A percentile compares a stretch with the other conserved stretches of the same genome.
These are phyloP conservation scores for Crocallis elinguaria DNA, from an alignment of 2,888 invertebrate genomes.

Conservation along the genomic window DNA sequence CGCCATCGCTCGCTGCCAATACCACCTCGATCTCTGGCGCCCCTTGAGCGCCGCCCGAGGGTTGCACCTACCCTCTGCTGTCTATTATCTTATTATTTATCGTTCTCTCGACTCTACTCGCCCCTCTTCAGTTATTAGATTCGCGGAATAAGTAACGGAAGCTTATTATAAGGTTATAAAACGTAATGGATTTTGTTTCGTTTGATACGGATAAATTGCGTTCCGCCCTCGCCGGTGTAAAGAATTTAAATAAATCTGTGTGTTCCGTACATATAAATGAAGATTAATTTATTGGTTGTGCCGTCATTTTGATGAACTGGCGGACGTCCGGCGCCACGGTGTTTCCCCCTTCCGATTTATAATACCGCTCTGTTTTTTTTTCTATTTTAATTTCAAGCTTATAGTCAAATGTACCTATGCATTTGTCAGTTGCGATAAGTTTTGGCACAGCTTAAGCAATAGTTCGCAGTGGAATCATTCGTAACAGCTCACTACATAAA, in stretches of 20 bases:
- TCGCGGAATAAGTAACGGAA: constrained; percentile 38
- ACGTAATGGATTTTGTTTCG: constrained; percentile 35
- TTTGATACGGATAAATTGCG: constrained; percentile 25
- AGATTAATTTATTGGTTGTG: constrained; percentile 15
- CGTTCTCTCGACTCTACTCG: constrained; percentile 40
- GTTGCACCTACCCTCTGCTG: constrained; percentile 7
- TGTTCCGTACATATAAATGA: constrained; percentile 11
- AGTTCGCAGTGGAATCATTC: neutral
- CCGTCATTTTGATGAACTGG: constrained; percentile 8
- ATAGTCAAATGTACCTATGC: neutral
- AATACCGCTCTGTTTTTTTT: neutral
- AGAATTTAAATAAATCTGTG: constrained; percentile 28
- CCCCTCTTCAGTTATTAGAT: constrained; percentile 30
- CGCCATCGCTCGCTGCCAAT: neutral
- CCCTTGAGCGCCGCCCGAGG: neutral
- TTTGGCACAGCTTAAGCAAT: neutral
- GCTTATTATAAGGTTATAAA: constrained; percentile 40
- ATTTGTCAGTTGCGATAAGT: neutral
- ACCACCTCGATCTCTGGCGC: neutral
- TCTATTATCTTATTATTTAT: constrained; percentile 69
- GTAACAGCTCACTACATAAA: neutral
- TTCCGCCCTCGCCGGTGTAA: neutral
- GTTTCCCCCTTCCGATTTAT: neutral
- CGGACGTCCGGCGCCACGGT: neutral
- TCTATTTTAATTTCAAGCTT: neutral